Conservation (phyloP, 2,797 vertebrate genomes). For the Ctenopoma kingsleyae region DNA sequence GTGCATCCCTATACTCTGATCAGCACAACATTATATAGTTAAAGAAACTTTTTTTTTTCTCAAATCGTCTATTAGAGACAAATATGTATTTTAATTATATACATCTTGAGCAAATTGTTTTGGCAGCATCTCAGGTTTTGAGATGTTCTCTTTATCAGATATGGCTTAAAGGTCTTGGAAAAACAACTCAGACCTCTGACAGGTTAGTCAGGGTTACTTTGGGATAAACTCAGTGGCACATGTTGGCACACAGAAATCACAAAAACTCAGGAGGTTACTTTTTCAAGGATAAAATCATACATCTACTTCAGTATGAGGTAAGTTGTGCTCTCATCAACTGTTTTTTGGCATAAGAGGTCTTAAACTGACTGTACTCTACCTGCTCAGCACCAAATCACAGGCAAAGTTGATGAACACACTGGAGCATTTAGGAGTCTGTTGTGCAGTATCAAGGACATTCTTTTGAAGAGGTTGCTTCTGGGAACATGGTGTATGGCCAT, state of each 20-base stretch:
- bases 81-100: too few species aligned
- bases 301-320: too few species aligned
- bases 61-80: too few species aligned
- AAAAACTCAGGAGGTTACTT: background rate
- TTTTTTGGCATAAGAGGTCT: too few species aligned
- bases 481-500: constrained; percentile 12
- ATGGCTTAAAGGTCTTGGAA: constrained; percentile 1
- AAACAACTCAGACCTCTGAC: background rate
- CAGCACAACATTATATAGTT: too few species aligned
- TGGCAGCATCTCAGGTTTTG: background rate
- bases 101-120: background rate
- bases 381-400: too few species aligned
- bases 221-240: background rate
- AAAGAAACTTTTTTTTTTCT: too few species aligned
- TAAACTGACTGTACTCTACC: background rate
- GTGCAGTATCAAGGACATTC: background rate
- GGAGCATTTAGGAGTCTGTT: background rate
- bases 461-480: constrained; percentile 3
- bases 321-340: too few species aligned
- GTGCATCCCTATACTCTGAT: too few species aligned
- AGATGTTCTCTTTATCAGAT: background rate
- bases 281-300: background rate
- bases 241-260: background rate
- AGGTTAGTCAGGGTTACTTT: background rate
- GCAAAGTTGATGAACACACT: too few species aligned